Evolutionary conservation across 2,888 invertebrate species (phyloP).

Genomic region (Coelogynopora nodosa): DNA sequence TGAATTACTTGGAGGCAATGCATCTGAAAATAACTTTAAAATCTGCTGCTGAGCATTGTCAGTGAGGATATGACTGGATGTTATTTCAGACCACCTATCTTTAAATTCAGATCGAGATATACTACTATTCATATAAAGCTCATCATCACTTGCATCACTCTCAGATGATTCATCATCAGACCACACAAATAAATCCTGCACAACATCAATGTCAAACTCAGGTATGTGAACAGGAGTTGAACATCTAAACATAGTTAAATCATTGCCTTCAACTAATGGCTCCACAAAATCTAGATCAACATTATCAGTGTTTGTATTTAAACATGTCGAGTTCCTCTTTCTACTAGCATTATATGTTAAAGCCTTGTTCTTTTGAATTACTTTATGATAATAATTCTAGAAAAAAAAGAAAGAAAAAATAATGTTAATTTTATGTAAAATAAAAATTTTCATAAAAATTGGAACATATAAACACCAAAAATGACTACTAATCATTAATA

Average conservation of each 20-base stretch:
- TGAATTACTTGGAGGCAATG: neutral
- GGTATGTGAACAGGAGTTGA: neutral
- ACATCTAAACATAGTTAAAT: neutral
- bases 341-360: neutral
- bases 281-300: neutral
- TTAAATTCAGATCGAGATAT: neutral
- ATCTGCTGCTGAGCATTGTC: neutral
- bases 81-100: neutral
- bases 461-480: too few species aligned
- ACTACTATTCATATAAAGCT: neutral
- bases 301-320: neutral
- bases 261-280: neutral
- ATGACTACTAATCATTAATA: too few species aligned
- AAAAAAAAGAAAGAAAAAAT: too few species aligned
- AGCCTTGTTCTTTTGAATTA: neutral
- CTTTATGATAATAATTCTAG: neutral
- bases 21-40: neutral
- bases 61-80: neutral
- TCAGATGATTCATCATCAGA: neutral
- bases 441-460: too few species aligned
- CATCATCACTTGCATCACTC: slow-evolving; percentile 3
- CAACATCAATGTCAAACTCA: neutral
- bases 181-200: neutral
- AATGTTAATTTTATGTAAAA: too few species aligned
- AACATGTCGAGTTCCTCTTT: neutral